Evolutionary conservation across 2,113 vertebrate species (phyloP).

Genomic region (Bubo scandiacus): DNA sequence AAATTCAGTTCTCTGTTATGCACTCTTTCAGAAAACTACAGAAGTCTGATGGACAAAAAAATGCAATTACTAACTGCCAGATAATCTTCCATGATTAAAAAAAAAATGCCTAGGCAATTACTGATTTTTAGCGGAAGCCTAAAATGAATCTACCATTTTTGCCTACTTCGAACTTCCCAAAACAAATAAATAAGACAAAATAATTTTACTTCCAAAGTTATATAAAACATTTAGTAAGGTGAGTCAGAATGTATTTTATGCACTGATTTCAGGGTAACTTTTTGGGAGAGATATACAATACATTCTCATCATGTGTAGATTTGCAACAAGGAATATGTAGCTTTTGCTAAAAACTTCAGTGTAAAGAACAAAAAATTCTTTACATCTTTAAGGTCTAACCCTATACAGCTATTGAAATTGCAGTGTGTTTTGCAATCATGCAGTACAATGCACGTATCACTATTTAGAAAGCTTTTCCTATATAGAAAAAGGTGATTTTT

Average conservation of each 20-base stretch:
- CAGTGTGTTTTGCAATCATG: background rate
- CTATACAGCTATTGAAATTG: background rate
- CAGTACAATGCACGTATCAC: background rate
- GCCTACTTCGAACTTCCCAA: background rate
- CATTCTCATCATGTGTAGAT: background rate
- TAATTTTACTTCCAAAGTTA: background rate
- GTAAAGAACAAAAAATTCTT: background rate
- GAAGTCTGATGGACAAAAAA: slow-evolving; percentile 26
- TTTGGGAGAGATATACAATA: background rate
- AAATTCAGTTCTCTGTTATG: slow-evolving; percentile 23
- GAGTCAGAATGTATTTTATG: background rate
- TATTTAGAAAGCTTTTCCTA: background rate
- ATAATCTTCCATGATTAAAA: slow-evolving; percentile 40
- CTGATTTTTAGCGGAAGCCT: background rate
- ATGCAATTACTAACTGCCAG: slow-evolving; percentile 37
- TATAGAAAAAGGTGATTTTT: background rate
- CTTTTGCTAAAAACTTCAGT: background rate
- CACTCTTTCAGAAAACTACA: slow-evolving; percentile 16
- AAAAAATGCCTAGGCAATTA: background rate
- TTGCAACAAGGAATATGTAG: background rate
- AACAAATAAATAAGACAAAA: slow-evolving; percentile 17
- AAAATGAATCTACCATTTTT: slow-evolving; percentile 13
- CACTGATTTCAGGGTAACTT: background rate
- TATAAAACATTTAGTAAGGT: background rate
- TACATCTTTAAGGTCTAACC: background rate